A percentile compares a stretch with the other conserved stretches of the same genome.
Conservation (phyloP, 2,113 vertebrate genomes). For the Raja brachyura region DNA sequence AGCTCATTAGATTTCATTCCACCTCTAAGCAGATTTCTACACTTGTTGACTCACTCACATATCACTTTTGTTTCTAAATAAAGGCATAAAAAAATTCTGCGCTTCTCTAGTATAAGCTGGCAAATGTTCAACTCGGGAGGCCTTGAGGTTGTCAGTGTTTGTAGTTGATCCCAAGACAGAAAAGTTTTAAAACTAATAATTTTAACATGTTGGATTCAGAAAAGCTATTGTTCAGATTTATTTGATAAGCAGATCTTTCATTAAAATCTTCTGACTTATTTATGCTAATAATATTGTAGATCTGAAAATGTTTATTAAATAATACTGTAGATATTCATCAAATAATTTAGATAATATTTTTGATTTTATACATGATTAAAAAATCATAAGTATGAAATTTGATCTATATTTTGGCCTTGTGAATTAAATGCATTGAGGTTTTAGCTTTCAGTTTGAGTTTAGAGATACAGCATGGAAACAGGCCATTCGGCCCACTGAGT, state of each 20-base stretch:
- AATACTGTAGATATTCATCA: neutral
- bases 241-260: neutral
- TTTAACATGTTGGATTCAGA: neutral
- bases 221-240: neutral
- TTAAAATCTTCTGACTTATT: neutral
- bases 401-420: neutral
- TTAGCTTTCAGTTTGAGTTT: neutral
- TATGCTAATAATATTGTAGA: neutral
- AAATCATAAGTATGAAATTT: neutral
- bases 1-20: neutral
- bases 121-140: neutral
- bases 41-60: neutral
- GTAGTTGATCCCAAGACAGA: neutral
- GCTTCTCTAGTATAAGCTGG: neutral
- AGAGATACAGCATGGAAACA: too few species aligned
- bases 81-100: neutral
- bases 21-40: neutral
- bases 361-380: neutral
- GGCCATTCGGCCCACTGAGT: too few species aligned
- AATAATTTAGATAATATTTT: neutral
- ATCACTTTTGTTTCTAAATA: neutral
- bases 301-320: neutral
- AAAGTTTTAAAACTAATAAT: neutral
- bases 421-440: neutral
- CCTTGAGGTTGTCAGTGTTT: neutral